phyloP scores from a whole-genome alignment of 2,888 invertebrate species.

The Phaonia tiefii region DNA sequence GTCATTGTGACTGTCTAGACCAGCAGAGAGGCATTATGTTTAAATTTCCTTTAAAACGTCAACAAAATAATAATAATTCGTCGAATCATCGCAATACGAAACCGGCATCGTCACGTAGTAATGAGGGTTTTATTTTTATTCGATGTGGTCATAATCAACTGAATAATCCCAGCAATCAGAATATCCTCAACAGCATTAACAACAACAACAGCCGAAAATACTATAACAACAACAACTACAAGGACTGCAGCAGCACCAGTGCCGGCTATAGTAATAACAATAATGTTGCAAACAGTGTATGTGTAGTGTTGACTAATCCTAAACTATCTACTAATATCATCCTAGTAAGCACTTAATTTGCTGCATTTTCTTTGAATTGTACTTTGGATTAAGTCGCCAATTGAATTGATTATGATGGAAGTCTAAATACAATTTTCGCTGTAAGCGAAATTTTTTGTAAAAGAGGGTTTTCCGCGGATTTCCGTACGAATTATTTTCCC shows the following conservation, averaged over 20 bases:
- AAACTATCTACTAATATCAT: too few species aligned
- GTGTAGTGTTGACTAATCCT: conserved; percentile 43
- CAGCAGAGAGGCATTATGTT: conserved; percentile 47
- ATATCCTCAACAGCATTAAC: not conserved
- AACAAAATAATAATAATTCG: conserved; percentile 64
- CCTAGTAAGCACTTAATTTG: too few species aligned
- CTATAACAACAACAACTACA: conserved; percentile 8
- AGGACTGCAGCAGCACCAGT: conserved; percentile 8
- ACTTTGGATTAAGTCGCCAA: too few species aligned
- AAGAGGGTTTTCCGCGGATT: too few species aligned
- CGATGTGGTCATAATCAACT: conserved; percentile 65
- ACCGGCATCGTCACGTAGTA: conserved; percentile 70
- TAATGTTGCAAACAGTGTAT: conserved; percentile 62
- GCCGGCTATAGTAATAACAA: conserved; percentile 49
- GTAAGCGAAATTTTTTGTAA: too few species aligned
- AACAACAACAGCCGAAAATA: conserved; percentile 41
- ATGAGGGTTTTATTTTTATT: conserved; percentile 72
- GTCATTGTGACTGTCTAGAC: too few species aligned
- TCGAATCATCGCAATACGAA: conserved; percentile 61
- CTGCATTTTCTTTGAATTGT: too few species aligned
- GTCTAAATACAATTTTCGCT: too few species aligned
- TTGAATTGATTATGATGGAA: too few species aligned
- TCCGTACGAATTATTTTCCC: too few species aligned
- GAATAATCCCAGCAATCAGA: conserved; percentile 25
- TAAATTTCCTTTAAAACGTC: conserved; percentile 68